phyloP scores from a whole-genome alignment of 1,140 invertebrate species.

The Nilaparvata lugens region DNA sequence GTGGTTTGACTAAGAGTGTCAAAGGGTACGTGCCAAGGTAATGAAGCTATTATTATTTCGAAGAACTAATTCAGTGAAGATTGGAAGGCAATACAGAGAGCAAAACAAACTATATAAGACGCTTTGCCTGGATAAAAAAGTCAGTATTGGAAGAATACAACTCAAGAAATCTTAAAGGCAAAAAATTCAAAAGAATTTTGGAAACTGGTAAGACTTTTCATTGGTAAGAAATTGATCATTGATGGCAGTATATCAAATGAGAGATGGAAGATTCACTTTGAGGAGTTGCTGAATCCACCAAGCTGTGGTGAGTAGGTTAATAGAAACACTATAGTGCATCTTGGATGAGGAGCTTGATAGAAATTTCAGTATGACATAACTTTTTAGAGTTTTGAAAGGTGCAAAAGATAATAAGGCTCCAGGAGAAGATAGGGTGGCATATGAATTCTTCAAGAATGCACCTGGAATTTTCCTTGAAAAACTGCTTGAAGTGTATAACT shows the following conservation, averaged over 20 bases:
- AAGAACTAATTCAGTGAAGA: not conserved
- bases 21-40: not conserved
- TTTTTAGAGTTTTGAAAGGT: not conserved
- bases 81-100: not conserved
- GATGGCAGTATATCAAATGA: not conserved
- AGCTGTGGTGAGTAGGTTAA: not conserved
- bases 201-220: constrained; percentile 2
- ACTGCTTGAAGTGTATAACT: not conserved
- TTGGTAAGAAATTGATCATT: not conserved
- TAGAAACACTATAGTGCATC: not conserved
- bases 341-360: not conserved
- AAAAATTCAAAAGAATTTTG: constrained; percentile 1
- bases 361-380: not conserved
- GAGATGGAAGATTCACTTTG: not conserved
- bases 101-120: not conserved
- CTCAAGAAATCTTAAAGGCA: not conserved
- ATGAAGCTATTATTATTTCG: not conserved
- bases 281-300: not conserved
- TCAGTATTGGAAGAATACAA: constrained; percentile 7
- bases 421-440: constrained; percentile 10
- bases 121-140: not conserved
- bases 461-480: constrained; percentile 1
- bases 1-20: constrained; percentile 2
- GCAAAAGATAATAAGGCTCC: constrained; percentile 8
- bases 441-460: constrained; percentile 10